A percentile compares a stretch with the other conserved stretches of the same genome.
phyloP scores from a whole-genome alignment of 2,888 invertebrate species.

The Cataglyphis rosenhaueri region DNA sequence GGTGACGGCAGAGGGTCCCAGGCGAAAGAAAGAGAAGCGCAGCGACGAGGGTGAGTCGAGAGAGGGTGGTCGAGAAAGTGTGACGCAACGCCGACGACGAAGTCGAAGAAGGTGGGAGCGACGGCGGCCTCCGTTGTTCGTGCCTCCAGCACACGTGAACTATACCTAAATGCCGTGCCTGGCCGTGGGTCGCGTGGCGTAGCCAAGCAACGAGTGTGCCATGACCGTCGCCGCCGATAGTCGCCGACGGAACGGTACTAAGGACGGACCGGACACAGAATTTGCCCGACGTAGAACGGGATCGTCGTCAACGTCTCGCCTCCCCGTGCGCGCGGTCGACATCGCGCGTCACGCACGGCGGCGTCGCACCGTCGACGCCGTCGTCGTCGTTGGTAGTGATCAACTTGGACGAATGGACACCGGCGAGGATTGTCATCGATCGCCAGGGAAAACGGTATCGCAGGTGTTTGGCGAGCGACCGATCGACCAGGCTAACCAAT shows the following conservation, averaged over 20 bases:
- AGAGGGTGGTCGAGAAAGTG: constrained; percentile 16
- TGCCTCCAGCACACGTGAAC: constrained; percentile 42
- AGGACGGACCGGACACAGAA: constrained; percentile 56
- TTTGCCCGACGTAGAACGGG: constrained; percentile 1
- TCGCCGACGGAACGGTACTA: constrained; percentile 76
- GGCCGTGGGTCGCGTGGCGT: constrained; percentile 72
- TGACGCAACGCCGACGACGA: constrained; percentile 40
- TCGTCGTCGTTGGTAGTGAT: constrained; percentile 7
- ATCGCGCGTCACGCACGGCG: background rate
- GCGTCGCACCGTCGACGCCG: constrained; percentile 35
- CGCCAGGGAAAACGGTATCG: constrained; percentile 30
- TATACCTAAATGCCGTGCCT: constrained; percentile 50
- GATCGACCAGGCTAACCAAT: constrained; percentile 24
- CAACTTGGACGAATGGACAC: constrained; percentile 23
- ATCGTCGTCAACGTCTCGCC: constrained; percentile 6
- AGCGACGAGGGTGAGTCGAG: background rate
- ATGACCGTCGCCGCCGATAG: constrained; percentile 77
- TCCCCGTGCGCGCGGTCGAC: constrained; percentile 19
- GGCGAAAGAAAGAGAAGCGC: background rate
- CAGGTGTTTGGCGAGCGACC: constrained; percentile 20
- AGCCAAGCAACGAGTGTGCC: constrained; percentile 83
- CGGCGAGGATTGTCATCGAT: constrained; percentile 52
- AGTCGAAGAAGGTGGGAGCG: constrained; percentile 46
- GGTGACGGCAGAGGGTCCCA: background rate
- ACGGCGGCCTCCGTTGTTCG: constrained; percentile 6